Base-by-base conservation (phyloP, 2,888 invertebrate genomes). In the Rhamnusium bicolor region DNA sequence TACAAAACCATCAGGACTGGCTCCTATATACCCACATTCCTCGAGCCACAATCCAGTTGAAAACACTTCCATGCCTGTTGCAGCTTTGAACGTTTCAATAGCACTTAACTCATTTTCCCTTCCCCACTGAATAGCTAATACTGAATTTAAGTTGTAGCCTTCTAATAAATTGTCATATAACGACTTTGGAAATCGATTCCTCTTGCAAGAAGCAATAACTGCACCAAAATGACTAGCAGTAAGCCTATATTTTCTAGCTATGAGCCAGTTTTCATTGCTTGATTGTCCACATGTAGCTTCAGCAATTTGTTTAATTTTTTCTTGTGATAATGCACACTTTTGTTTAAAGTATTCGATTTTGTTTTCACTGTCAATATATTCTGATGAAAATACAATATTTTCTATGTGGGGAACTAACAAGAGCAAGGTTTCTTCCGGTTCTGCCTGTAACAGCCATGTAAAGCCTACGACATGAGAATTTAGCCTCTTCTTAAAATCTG, bases 61-160 rank as follows among this genome's bases (percentile, higher is more conserved):
- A 10, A 12, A n/a, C 10, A 72, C 72, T 19, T 16, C 24, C 10
- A 60, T 12, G 7, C 47, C 40, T n/a, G 51, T 68, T 6, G 14
- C 63, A n/a, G 16, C 18, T 40, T 14, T 6, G 12, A 65, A 51
- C 3, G 16, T 51, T 18, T 51, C 19, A 18, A 51, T 18, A 10
- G 51, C 51, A 51, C 2, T 19, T 51, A 54, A 7, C 76, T 51
- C 40, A 74, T 68, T 56, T 72, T 79, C 14, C 82, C 74, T 61
- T 80, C 82, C 54, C 76, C 76, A 19, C 61, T 19, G n/a, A n/a
- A n/a, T n/a, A n/a, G n/a, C n/a, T n/a, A 32, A 21, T 1, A 61
- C 54, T 19, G 27, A 24, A 62, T 58, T 12, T 29, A 68, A 51
- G 47, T 68, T 27, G 32, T 72, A 72, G 8, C 56, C 68, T 21